Percentiles rank a stretch among this genome's conserved stretches.
phyloP scores from a whole-genome alignment of 2,113 vertebrate species.

The Epinephelus moara region DNA sequence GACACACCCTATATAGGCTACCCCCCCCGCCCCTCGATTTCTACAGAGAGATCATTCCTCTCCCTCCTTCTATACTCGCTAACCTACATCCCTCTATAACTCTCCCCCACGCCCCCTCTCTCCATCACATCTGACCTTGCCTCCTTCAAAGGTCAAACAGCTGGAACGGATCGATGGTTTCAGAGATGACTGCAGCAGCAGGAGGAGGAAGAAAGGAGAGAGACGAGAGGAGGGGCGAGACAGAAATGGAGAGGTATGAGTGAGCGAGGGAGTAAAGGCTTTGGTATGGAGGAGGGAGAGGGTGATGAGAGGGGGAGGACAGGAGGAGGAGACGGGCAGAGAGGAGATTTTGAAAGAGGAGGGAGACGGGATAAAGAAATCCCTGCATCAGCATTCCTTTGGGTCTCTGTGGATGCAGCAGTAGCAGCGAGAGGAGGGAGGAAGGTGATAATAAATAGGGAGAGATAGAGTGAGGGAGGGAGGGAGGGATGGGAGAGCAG shows the following conservation, averaged over 20 bases:
- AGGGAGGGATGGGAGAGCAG: constrained; percentile 12
- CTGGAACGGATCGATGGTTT: constrained; percentile 60
- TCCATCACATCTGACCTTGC: constrained; percentile 51
- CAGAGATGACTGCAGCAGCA: constrained; percentile 2
- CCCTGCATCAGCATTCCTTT: constrained; percentile 68
- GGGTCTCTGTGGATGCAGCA: constrained; percentile 25
- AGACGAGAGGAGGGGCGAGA: not conserved
- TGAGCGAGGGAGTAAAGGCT: constrained; percentile 10
- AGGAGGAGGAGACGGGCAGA: constrained; percentile 17
- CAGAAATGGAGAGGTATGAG: constrained; percentile 10
- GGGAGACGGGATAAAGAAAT: constrained; percentile 55
- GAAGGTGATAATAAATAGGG: constrained; percentile 43
- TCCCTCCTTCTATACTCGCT: not conserved
- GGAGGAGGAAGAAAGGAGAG: not conserved
- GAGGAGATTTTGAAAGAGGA: constrained; percentile 23
- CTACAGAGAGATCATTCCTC: not conserved
- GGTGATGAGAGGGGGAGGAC: constrained; percentile 1
- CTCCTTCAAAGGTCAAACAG: constrained; percentile 72
- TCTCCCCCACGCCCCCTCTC: constrained; percentile 15
- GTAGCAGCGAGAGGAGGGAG: constrained; percentile 5
- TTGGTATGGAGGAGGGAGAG: constrained; percentile 24
- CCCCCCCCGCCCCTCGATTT: not conserved
- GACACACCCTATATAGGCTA: not conserved
- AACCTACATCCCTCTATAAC: constrained; percentile 8
- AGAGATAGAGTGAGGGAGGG: constrained; percentile 24